phyloP scores from a whole-genome alignment of 2,888 invertebrate genomes.

The Scaeva pyrastri region DNA sequence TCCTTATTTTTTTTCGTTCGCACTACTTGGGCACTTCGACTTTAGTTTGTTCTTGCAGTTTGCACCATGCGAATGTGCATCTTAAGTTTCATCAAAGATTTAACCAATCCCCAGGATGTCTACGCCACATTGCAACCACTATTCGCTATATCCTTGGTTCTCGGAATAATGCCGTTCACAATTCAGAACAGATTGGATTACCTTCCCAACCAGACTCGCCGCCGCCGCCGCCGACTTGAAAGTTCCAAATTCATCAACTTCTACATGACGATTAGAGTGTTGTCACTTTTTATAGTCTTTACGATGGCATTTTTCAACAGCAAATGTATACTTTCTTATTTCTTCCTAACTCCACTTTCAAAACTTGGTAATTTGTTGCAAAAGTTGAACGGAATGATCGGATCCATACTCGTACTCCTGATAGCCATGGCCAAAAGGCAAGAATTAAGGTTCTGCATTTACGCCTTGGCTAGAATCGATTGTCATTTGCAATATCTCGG shows the following conservation, averaged over 20 bases:
- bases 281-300: slow-evolving; percentile 75
- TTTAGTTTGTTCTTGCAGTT: neutral
- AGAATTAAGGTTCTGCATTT: slow-evolving; percentile 64
- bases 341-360: slow-evolving; percentile 79
- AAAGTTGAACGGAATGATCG: slow-evolving; percentile 79
- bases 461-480: slow-evolving; percentile 39
- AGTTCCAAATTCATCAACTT: slow-evolving; percentile 8
- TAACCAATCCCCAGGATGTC: slow-evolving; percentile 47
- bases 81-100: slow-evolving; percentile 24
- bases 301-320: slow-evolving; percentile 60
- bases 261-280: slow-evolving; percentile 75
- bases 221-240: slow-evolving; percentile 39
- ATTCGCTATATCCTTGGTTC: slow-evolving; percentile 32
- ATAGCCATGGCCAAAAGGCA: slow-evolving; percentile 74
- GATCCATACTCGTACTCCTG: slow-evolving; percentile 76
- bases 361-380: slow-evolving; percentile 78
- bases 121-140: slow-evolving; percentile 58
- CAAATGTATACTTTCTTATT: slow-evolving; percentile 77
- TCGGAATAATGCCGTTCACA: slow-evolving; percentile 50
- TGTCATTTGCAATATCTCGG: slow-evolving; percentile 34
- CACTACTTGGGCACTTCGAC: neutral
- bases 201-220: too few species aligned
- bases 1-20: neutral
- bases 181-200: slow-evolving; percentile 11
- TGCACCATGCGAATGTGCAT: slow-evolving; percentile 3